Conservation (phyloP, 2,888 invertebrate genomes). For the Caenorhabditis sp. region DNA sequence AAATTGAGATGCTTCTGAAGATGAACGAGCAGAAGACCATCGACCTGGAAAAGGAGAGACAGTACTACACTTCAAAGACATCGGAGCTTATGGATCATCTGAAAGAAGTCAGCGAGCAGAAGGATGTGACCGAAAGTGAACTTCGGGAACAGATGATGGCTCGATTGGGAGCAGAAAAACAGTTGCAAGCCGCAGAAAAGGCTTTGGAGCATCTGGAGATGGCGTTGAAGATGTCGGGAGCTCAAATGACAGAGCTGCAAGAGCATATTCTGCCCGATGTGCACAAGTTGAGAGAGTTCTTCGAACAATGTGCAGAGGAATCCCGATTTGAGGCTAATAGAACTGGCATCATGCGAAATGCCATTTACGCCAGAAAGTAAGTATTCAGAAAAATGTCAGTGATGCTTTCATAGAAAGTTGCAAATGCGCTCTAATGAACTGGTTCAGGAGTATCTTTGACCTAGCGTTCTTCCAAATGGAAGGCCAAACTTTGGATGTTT, state of each 20-base stretch:
- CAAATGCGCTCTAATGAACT: background rate
- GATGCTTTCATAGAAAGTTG: background rate
- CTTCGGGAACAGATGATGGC: conserved; percentile 84
- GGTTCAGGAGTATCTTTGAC: conserved; percentile 54
- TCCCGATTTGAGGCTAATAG: conserved; percentile 84
- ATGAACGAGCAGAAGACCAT: conserved; percentile 83
- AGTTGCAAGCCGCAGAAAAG: conserved; percentile 76
- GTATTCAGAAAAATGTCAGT: conserved; percentile 31
- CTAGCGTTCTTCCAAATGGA: conserved; percentile 41
- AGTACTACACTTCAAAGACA: conserved; percentile 84
- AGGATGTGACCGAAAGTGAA: conserved; percentile 84
- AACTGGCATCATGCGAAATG: conserved; percentile 71
- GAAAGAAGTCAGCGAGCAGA: conserved; percentile 84
- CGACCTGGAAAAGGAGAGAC: conserved; percentile 84
- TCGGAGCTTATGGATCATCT: conserved; percentile 84
- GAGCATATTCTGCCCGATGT: conserved; percentile 85
- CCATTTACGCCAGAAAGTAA: conserved; percentile 72
- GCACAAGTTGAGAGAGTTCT: conserved; percentile 85
- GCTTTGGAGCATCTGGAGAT: conserved; percentile 84
- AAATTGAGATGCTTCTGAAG: conserved; percentile 83
- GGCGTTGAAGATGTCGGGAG: conserved; percentile 83
- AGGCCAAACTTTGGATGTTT: conserved; percentile 27
- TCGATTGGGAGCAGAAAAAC: conserved; percentile 84
- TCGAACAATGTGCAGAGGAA: conserved; percentile 85
- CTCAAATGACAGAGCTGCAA: conserved; percentile 82